Evolutionary conservation across 2,888 invertebrate genomes (phyloP).

Genomic region (Andrena camellia): DNA sequence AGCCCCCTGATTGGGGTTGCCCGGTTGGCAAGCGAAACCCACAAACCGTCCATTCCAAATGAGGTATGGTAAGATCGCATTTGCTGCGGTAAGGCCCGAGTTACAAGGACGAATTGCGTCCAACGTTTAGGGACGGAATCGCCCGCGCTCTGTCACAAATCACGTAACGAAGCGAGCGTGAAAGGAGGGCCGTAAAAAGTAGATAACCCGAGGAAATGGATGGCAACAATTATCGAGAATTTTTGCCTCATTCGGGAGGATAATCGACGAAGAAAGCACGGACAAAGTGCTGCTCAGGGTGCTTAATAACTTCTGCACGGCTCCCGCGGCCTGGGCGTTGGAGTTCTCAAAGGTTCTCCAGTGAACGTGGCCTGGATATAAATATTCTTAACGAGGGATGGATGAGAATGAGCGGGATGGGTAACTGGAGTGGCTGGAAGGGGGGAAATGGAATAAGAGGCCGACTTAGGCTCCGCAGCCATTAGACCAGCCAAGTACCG

Average conservation of each 20-base stretch:
- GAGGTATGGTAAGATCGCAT: conserved; percentile 45
- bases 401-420: conserved; percentile 58
- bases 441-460: conserved; percentile 61
- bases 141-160: not conserved
- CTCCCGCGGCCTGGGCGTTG: conserved; percentile 49
- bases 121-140: not conserved
- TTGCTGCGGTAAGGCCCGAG: conserved; percentile 23
- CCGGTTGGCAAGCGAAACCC: conserved; percentile 40
- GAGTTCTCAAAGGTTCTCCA: conserved; percentile 69
- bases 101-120: not conserved
- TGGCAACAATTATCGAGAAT: conserved; percentile 29
- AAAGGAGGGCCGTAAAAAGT: not conserved
- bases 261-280: conserved; percentile 36
- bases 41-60: conserved; percentile 57
- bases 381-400: conserved; percentile 77
- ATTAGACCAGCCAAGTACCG: conserved; percentile 53
- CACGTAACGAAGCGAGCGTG: conserved; percentile 15
- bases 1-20: conserved; percentile 35
- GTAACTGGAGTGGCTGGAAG: conserved; percentile 49
- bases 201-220: conserved; percentile 6
- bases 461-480: conserved; percentile 52
- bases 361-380: conserved; percentile 82
- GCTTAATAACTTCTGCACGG: conserved; percentile 58
- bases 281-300: conserved; percentile 35
- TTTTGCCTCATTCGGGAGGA: conserved; percentile 18